Base-by-base conservation (phyloP, 1,140 invertebrate genomes). In the Caenorhabditis remanei region DNA sequence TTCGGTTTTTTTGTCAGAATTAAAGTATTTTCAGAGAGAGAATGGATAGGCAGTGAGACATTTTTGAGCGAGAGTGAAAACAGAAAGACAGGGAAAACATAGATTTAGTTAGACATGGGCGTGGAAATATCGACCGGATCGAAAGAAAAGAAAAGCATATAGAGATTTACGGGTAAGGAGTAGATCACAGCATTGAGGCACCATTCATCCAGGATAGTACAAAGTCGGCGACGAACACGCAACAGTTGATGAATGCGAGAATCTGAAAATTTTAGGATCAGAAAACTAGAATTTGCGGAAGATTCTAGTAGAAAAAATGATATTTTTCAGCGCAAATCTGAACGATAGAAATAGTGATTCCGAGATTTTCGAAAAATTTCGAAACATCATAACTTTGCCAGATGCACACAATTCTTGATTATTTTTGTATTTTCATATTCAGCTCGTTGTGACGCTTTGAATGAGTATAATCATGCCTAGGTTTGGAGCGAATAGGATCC, bases 171-270 rank as follows among this genome's bases (percentile, higher is more conserved):
- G 46, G 67, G 24, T 61, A 55, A 13, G 32, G 56, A 43, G n/a
- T 56, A 63, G 86, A 56, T 83, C 82, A 87, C 9, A 87, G 61
- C 86, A 87, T 83, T 16, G 79, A 83, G 32, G 83, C 83, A 43
- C 86, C 86, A 58, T 82, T 82, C 43, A 83, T 58, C 75, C 56
- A 87, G 14, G 86, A 83, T 16, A 87, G 79, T 43, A 82, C 82
- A 43, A 87, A 87, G 40, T 87, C 86, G 43, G 61, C 82, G 53
- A 87, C 82, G 63, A 83, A 87, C 3, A 87, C 53, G 32, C 8
- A 40, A 55, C 84, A 58, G 82, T 87, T 87, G 65, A 87, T 87
- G 82, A 87, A 87, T 48, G 79, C 79, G 41, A 87, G 86, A 21
- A 87, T 83, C 85, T 87, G 75, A n/a, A 86, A 48, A 24, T 6